Percentiles rank a stretch among this genome's conserved stretches.
These are phyloP conservation scores for Frankliniella fusca DNA, from an alignment of 2,888 invertebrate species.

Conservation along the genomic window DNA sequence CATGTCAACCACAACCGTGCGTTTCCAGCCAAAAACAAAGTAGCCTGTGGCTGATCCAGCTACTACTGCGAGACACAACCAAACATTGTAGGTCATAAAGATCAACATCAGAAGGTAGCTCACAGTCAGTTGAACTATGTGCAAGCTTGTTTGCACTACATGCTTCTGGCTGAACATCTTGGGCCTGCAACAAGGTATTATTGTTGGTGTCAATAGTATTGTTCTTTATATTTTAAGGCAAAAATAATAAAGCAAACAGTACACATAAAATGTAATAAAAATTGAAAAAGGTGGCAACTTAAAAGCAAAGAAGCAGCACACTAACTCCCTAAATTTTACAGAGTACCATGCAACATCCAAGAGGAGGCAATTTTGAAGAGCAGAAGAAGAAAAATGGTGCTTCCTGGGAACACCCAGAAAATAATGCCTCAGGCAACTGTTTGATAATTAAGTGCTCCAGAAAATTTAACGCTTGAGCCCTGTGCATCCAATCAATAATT, in stretches of 20 bases:
- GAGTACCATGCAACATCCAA: too few species aligned
- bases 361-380: slow-evolving; percentile 11
- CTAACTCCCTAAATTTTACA: too few species aligned
- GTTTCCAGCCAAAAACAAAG: slow-evolving; percentile 94
- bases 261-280: background rate
- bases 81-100: slow-evolving; percentile 95
- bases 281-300: background rate
- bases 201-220: too few species aligned
- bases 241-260: background rate
- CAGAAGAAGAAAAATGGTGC: slow-evolving; percentile 32
- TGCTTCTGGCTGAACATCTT: slow-evolving; percentile 81
- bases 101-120: slow-evolving; percentile 94
- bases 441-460: too few species aligned
- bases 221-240: background rate
- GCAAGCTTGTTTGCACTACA: slow-evolving; percentile 79
- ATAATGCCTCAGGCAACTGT: too few species aligned
- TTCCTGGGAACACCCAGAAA: background rate
- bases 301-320: too few species aligned
- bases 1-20: slow-evolving; percentile 86
- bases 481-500: too few species aligned
- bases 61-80: slow-evolving; percentile 86
- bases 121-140: slow-evolving; percentile 82
- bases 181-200: slow-evolving; percentile 56
- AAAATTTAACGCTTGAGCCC: too few species aligned
- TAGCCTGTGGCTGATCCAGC: slow-evolving; percentile 87